phyloP scores from a whole-genome alignment of 2,888 invertebrate species.

The Imbricaverruca yamaguchii region DNA sequence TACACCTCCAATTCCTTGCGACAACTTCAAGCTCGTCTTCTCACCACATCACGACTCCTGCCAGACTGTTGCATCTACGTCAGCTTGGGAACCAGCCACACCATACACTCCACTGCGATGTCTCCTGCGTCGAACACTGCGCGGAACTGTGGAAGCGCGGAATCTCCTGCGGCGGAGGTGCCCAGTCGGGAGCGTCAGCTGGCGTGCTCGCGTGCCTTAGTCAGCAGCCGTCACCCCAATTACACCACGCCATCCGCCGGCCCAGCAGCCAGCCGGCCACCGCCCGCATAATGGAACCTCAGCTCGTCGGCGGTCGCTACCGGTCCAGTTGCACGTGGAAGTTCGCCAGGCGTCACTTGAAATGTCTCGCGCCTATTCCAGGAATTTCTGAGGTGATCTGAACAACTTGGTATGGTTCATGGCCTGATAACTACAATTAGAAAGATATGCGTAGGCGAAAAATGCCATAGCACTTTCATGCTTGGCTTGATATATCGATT shows the following conservation, averaged over 20 bases:
- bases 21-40: not conserved
- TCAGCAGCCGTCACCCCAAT: conserved; percentile 11
- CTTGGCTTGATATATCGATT: no score
- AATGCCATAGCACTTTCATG: no score
- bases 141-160: not conserved
- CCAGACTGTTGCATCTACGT: not conserved
- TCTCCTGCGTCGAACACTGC: not conserved
- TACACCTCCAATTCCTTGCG: not conserved
- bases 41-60: not conserved
- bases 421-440: no score
- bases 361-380: no score
- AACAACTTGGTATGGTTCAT: no score
- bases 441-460: no score
- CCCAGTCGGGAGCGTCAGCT: not conserved
- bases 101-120: not conserved
- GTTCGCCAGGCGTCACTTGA: no score
- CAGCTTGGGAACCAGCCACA: not conserved
- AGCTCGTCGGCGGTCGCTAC: no score
- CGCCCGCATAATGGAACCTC: no score
- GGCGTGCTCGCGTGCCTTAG: not conserved
- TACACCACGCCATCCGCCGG: not conserved
- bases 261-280: not conserved
- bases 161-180: not conserved
- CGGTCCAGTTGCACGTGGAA: no score
- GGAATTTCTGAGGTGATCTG: no score